These are phyloP conservation scores for Aulostomus chinensis DNA, from an alignment of 2,797 vertebrate genomes.

Conservation along the genomic window DNA sequence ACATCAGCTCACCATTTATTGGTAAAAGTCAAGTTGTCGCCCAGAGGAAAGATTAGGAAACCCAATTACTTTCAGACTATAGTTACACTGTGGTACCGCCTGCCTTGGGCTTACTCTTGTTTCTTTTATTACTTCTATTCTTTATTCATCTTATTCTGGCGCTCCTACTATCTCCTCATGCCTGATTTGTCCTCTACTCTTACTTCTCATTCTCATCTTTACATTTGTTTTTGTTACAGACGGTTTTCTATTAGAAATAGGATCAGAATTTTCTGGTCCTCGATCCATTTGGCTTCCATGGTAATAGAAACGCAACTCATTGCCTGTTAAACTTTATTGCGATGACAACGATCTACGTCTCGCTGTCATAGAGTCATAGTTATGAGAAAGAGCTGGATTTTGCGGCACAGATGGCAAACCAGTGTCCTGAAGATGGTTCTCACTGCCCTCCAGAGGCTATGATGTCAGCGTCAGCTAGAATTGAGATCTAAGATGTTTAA, in stretches of 20 bases:
- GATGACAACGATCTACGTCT: no score
- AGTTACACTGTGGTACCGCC: conserved; percentile 58
- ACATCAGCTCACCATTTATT: conserved; percentile 76
- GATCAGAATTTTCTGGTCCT: no score
- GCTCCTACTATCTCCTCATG: conserved; percentile 36
- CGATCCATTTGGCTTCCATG: no score
- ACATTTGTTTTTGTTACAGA: no score
- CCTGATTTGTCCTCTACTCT: no score
- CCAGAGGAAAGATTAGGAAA: conserved; percentile 82
- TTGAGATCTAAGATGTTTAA: conserved; percentile 39
- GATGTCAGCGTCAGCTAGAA: conserved; percentile 38
- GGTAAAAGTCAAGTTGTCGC: conserved; percentile 77
- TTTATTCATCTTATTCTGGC: conserved; percentile 76
- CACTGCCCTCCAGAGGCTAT: conserved; percentile 25
- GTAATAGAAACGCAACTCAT: no score
- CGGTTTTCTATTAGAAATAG: no score
- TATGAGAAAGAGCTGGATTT: no score
- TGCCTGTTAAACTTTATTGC: no score
- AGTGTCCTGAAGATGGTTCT: conserved; percentile 48
- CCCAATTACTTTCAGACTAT: conserved; percentile 80
- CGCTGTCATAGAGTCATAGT: no score
- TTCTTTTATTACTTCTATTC: conserved; percentile 77
- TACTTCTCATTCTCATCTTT: no score
- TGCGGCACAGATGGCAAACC: conserved; percentile 59
- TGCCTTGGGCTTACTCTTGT: conserved; percentile 77